Evolutionary conservation across 2,888 invertebrate genomes (phyloP), one percentile per base, ranked within the genome.

Genomic region (Drosophila kuntzei): DNA sequence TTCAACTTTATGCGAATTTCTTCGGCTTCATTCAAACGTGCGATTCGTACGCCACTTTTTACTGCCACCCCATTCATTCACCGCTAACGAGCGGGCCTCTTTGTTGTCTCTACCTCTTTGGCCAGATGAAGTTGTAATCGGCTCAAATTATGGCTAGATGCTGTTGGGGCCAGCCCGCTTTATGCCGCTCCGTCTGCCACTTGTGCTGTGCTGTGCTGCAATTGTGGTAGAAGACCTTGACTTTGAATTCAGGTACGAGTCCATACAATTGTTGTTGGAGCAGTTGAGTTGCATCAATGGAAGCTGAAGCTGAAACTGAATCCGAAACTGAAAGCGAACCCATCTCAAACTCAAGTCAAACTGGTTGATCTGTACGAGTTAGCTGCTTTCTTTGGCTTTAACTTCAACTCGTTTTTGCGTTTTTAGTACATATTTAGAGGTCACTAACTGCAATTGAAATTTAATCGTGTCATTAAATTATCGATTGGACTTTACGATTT

Each of bases 221-320:
- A 37, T 59, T 51, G 68, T 57, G 60, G 61, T 37, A 25, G 53
- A 27, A 76, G 87, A 87, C 89, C 89, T 89, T 89, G 89, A 90
- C 89, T 89, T 89, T 89, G 90, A 89, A 83, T 72, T 54, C 32
- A 32, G 14, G 29, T 51, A 51, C 37, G 14, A 22, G 41, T 37
- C 37, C 50, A 16, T 25, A 7, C 37, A 37, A 25, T 60, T 62
- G 49, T 58, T 49, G 66, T 14, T 53, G 20, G 51, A 43, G 47
- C 34, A 20, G 61, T 76, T 64, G 29, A 44, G 69, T 74, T 78
- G 73, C 71, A 80, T 73, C 67, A 70, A 43, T 50, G 37, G 18
- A 50, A 32, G 50, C 27, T 55, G 58, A 61, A 77, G 55, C 29
- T 20, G 54, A 62, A 70, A 62, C 36, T 32, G 47, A 46, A 37